A percentile compares a stretch with the other conserved stretches of the same genome.
phyloP scores from a whole-genome alignment of 2,113 vertebrate genomes.

The Agelaius phoeniceus region DNA sequence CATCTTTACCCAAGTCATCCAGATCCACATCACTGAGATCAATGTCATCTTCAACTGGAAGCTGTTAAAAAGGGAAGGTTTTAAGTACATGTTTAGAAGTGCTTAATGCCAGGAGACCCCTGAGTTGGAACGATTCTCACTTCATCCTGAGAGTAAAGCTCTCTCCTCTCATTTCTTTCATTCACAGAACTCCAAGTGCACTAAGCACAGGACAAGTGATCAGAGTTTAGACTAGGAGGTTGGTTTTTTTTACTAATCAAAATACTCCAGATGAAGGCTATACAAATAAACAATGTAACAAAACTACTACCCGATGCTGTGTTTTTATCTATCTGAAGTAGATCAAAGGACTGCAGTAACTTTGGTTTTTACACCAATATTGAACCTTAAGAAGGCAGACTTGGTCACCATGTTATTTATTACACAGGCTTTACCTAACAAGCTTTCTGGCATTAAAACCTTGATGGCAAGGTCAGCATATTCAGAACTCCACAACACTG shows the following conservation, averaged over 20 bases:
- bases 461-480: neutral
- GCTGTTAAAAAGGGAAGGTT: slow-evolving; percentile 71
- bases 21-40: slow-evolving; percentile 95
- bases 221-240: neutral
- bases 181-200: neutral
- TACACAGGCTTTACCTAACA: neutral
- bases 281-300: neutral
- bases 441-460: neutral
- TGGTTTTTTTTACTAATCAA: neutral
- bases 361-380: neutral
- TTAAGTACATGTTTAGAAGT: neutral
- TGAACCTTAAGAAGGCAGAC: neutral
- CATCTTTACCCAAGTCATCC: slow-evolving; percentile 82
- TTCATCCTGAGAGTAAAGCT: neutral
- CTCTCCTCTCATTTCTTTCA: neutral
- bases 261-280: neutral
- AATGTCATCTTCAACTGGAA: slow-evolving; percentile 92
- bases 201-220: neutral
- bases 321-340: neutral
- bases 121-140: neutral
- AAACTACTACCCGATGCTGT: neutral
- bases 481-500: neutral
- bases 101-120: neutral
- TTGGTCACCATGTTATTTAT: neutral
- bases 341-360: neutral